These are phyloP conservation scores for Quadroppia sp. DNA, from an alignment of 2,888 invertebrate genomes.

Conservation along the genomic window DNA sequence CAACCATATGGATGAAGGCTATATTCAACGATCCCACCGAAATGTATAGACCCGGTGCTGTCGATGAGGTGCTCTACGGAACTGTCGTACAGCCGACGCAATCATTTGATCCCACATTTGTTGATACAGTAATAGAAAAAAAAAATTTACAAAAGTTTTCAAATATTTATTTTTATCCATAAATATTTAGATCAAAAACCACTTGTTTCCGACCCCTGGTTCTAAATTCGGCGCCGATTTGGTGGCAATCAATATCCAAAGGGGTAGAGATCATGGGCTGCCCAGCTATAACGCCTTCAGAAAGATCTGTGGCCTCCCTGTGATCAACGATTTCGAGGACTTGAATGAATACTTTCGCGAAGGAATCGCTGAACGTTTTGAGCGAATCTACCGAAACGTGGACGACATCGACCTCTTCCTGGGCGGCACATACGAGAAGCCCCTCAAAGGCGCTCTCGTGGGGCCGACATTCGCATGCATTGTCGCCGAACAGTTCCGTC, in stretches of 20 bases:
- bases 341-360: constrained; percentile 53
- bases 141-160: background rate
- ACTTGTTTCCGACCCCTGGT: constrained; percentile 75
- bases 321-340: constrained; percentile 63
- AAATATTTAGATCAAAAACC: constrained; percentile 66
- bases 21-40: constrained; percentile 54
- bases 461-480: constrained; percentile 48
- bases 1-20: constrained; percentile 5
- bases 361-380: constrained; percentile 49
- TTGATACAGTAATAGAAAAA: constrained; percentile 52
- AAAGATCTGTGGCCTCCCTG: constrained; percentile 64
- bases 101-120: constrained; percentile 55
- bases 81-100: constrained; percentile 54
- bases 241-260: constrained; percentile 70
- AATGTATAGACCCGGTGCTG: constrained; percentile 53
- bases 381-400: constrained; percentile 45
- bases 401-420: constrained; percentile 48
- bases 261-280: constrained; percentile 73
- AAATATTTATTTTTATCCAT: constrained; percentile 5
- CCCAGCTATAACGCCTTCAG: constrained; percentile 72
- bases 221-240: constrained; percentile 71
- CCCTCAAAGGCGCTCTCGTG: constrained; percentile 46
- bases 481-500: constrained; percentile 47
- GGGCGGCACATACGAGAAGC: constrained; percentile 47
- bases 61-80: constrained; percentile 55